A percentile compares a stretch with the other conserved stretches of the same genome.
phyloP scores from a whole-genome alignment of 1,140 invertebrate species.

The Philotrypesis tridentata region DNA sequence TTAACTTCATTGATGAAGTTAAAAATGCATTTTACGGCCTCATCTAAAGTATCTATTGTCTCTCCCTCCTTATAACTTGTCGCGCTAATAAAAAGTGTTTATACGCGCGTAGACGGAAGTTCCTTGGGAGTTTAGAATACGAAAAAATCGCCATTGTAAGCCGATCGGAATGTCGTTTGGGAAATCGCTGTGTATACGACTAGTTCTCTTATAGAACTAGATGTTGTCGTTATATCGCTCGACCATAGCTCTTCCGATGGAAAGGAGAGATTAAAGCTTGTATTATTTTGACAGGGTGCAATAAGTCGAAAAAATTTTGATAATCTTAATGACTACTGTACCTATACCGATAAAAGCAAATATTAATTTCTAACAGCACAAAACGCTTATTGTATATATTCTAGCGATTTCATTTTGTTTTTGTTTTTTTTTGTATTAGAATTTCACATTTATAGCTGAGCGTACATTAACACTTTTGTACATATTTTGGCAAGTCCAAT shows the following conservation, averaged over 20 bases:
- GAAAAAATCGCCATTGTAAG: slow-evolving; percentile 7
- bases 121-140: neutral
- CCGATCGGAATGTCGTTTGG: neutral
- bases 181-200: neutral
- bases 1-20: slow-evolving; percentile 8
- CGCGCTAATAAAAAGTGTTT: neutral
- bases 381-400: too few relatives aligned
- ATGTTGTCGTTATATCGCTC: neutral
- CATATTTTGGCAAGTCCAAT: too few relatives aligned
- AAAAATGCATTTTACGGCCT: slow-evolving; percentile 19
- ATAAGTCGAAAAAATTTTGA: too few relatives aligned
- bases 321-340: too few relatives aligned
- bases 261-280: too few relatives aligned
- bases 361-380: too few relatives aligned
- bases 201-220: neutral
- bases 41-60: slow-evolving; percentile 35
- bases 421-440: too few relatives aligned
- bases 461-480: too few relatives aligned
- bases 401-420: too few relatives aligned
- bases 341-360: too few relatives aligned
- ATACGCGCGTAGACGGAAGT: neutral
- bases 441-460: too few relatives aligned
- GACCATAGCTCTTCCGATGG: neutral
- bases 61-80: neutral
- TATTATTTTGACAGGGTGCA: too few relatives aligned